Evolutionary conservation across 2,888 invertebrate genomes (phyloP), one percentile per base, ranked within the genome.

Genomic region (Torymus texanus): DNA sequence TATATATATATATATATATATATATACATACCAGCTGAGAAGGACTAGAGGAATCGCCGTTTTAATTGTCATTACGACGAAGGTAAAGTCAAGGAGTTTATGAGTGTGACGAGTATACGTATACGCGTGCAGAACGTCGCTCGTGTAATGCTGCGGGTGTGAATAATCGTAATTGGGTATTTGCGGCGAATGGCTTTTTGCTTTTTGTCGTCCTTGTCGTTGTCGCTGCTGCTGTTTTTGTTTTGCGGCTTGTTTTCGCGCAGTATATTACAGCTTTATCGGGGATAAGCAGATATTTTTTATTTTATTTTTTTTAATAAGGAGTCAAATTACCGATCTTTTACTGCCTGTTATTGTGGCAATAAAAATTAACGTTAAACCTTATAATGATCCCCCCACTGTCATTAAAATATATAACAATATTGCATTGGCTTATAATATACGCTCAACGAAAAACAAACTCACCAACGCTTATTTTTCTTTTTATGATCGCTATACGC

Each of bases 41-140:
- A 21, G 21, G 29, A 12, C 29, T 16, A 14, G 56, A 21, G 56
- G 10, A 29, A 59, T 59, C 50, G 70, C 41, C 58, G 58, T 70
- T 70, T 56, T 58, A 58, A 70, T 70, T 70, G 50, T 70, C 70
- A 41, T 41, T 58, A 55, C 29, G 41, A 8, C 41, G 41, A 18
- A 16, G 18, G 18, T 59, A 59, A 59, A 59, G 16, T 59, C 59
- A 2, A 16, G 59, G 59, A 18, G 59, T 12, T 59, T 59, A 59
- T 10, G 18, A 18, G 16, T 56, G 14, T n/a, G n/a, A 16, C 56
- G 56, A 14, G 56, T 59, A 18, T 16, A 59, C n/a, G 14, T 8
- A 2, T 18, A 4, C 11, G n/a, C 18, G n/a, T n/a, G n/a, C n/a
- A n/a, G n/a, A n/a, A n/a, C n/a, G 18, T 16, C 59, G 59, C 59